These are phyloP conservation scores for Macrochelys suwanniensis DNA, from an alignment of 2,797 vertebrate genomes.

Conservation along the genomic window DNA sequence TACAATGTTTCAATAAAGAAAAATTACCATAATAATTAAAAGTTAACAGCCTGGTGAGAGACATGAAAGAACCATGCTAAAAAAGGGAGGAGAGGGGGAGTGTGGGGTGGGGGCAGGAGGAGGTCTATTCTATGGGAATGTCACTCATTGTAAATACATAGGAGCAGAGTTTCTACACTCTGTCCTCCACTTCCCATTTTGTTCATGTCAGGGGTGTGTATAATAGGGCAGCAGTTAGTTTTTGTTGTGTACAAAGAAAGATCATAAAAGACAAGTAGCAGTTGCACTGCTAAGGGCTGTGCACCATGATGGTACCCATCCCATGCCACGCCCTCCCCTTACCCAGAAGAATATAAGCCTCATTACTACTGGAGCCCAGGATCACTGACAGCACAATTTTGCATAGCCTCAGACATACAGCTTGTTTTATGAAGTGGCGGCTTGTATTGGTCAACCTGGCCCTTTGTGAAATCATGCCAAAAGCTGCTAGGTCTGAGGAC, in stretches of 20 bases:
- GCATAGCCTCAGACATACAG: not conserved
- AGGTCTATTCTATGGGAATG: not conserved
- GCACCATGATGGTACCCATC: not conserved
- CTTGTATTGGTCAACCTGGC: constrained; percentile 64
- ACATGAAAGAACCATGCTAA: not conserved
- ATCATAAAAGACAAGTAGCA: constrained; percentile 36
- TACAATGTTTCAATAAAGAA: constrained; percentile 23
- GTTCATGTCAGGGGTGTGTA: not conserved
- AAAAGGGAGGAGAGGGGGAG: not conserved
- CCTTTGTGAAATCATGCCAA: constrained; percentile 60
- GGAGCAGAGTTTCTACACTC: constrained; percentile 43
- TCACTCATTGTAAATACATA: not conserved
- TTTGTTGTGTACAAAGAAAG: constrained; percentile 22
- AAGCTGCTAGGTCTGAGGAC: constrained; percentile 40
- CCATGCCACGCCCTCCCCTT: not conserved
- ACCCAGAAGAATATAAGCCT: constrained; percentile 28
- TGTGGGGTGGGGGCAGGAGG: not conserved
- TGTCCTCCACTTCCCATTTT: not conserved
- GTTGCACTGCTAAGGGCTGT: constrained; percentile 56
- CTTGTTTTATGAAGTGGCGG: constrained; percentile 60
- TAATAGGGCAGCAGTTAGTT: not conserved
- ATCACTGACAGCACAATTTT: constrained; percentile 43
- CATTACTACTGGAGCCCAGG: accelerated
- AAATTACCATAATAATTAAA: not conserved
- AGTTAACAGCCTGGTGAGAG: constrained; percentile 6